Evolutionary conservation across 2,113 vertebrate genomes (phyloP).

Genomic region (Chionomys nivalis): DNA sequence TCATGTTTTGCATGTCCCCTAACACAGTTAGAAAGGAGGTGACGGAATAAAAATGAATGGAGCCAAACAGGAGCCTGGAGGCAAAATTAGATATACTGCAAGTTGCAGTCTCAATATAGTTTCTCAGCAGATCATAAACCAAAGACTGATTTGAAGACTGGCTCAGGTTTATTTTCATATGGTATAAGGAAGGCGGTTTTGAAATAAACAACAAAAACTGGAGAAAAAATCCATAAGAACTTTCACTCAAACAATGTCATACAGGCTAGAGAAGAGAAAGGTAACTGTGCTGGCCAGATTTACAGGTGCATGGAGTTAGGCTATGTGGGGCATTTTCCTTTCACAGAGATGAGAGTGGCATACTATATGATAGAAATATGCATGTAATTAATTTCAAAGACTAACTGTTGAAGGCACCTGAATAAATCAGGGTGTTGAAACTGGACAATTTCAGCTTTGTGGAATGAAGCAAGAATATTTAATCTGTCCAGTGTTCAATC

Average conservation of each 20-base stretch:
- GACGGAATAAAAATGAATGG: not conserved
- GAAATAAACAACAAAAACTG: not conserved
- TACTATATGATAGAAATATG: not conserved
- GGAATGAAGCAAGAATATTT: not conserved
- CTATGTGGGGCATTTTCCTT: not conserved
- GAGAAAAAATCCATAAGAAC: not conserved
- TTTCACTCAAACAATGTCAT: not conserved
- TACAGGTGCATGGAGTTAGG: too few relatives aligned
- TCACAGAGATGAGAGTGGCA: not conserved
- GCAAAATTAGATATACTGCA: not conserved
- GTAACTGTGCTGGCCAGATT: not conserved
- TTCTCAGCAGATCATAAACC: not conserved
- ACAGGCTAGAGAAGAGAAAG: not conserved
- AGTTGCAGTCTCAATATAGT: not conserved
- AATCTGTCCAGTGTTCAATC: not conserved
- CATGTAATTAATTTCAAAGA: not conserved
- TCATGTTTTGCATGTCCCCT: not conserved
- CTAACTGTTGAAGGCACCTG: not conserved
- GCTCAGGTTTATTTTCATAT: not conserved
- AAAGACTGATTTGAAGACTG: not conserved
- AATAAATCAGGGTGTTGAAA: constrained; percentile 18
- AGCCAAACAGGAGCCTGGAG: not conserved
- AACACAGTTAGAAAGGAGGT: not conserved
- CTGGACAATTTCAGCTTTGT: not conserved
- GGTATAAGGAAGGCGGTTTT: not conserved